phyloP scores from a whole-genome alignment of 1,140 invertebrate genomes.

The Ridgeia piscesae region DNA sequence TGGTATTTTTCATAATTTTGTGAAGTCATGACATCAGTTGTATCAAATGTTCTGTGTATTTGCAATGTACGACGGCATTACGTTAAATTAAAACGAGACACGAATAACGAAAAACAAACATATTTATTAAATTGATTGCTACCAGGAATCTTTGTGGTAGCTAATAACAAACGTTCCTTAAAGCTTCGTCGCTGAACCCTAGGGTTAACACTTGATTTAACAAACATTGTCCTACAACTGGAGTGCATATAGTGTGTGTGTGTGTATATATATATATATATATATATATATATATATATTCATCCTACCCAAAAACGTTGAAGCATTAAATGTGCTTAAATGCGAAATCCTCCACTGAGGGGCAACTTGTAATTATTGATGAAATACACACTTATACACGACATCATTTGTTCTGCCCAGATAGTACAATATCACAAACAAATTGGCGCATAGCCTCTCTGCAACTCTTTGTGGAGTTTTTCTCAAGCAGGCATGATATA shows the following conservation, averaged over 20 bases:
- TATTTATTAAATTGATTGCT: background rate
- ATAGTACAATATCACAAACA: background rate
- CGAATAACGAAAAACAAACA: background rate
- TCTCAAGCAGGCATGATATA: background rate
- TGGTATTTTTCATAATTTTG: background rate
- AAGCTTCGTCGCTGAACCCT: background rate
- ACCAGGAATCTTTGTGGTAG: background rate
- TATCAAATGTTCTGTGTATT: too few relatives aligned
- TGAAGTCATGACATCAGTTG: too few relatives aligned
- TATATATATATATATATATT: too few relatives aligned
- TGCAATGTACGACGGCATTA: background rate
- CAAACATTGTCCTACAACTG: too few relatives aligned
- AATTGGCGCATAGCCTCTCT: background rate
- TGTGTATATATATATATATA: too few relatives aligned
- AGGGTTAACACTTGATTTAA: background rate
- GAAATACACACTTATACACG: background rate
- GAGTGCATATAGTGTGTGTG: too few relatives aligned
- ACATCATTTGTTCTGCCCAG: background rate
- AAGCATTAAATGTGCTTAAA: too few relatives aligned
- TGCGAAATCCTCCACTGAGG: too few relatives aligned
- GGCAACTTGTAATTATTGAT: too few relatives aligned
- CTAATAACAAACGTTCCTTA: background rate
- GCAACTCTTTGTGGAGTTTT: background rate
- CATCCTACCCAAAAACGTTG: too few relatives aligned
- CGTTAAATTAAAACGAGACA: too few relatives aligned